Base-by-base conservation (phyloP, 2,888 invertebrate genomes). In the Helicoverpa assulta region DNA sequence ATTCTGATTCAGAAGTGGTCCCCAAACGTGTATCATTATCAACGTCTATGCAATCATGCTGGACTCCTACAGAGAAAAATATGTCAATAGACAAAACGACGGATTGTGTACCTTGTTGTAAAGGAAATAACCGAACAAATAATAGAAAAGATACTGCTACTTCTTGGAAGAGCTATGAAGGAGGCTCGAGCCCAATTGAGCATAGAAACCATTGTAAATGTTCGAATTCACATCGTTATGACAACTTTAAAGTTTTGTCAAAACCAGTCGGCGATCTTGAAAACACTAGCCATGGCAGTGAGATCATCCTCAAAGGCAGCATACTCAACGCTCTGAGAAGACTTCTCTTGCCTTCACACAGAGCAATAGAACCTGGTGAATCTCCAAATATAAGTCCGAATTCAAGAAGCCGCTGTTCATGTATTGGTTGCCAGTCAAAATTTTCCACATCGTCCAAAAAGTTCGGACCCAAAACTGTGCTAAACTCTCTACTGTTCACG, bases 271-370 rank as follows among this genome's bases (percentile, higher is more conserved):
- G 47, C 47, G 5, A 5, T 47, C 16, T 5, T 16, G 43, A 43
- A 5, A 43, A 6, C 4, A 47, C 6, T n/a, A 55, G 66, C 16
- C 18, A 69, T 10, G 57, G 59, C 2, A 29, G 56, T 16, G 53
- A 59, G 26, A 8, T 67, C 8, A 14, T 67, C 5, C 43, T 74
- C 1, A 67, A 18, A 19, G 65, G 60, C 4, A 69, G 57, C 16
- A 47, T 71, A 16, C 16, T 78, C 2, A 73, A 78, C 19, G 61
- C 65, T 0, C 26, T 84, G 26, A 76, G 63, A 16, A 80, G 70
- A 37, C 43, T 80, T 7, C 70, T 76, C 16, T 18, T 78, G 18
- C 60, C 75, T 6, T 10, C 64, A 5, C 16, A 19, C 29, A 47
- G 47, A 52, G 54, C 63, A 5, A 57, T 55, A 7, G 52, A 63